Evolutionary conservation across 2,888 invertebrate species (phyloP), one percentile per base, ranked within the genome.

Genomic region (Limnephilus rhombicus): DNA sequence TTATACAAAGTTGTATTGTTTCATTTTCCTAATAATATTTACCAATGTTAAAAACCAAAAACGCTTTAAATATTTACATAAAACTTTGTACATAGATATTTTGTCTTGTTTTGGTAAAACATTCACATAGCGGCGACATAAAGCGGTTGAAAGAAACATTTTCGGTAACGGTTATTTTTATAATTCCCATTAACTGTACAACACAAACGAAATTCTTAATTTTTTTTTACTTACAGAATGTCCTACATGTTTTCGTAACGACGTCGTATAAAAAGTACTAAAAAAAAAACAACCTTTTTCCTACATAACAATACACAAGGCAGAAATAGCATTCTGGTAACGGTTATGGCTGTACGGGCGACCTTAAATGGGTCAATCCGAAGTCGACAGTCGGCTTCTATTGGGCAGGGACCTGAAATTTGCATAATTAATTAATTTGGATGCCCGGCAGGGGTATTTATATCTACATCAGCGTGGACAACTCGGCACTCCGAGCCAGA

Each of bases 361-460:
- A 68, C 68, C 68, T n/a, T 24, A 68, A 68, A 68, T 68, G 68
- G 68, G 68, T 68, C 68, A 68, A 68, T 68, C 68, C 24, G 68
- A 68, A 68, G 68, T 24, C 68, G 68, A 68, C 68, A 68, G 68
- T 24, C 24, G 68, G 24, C 24, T 68, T 68, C 68, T 24, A 68
- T 68, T 68, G 68, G 68, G 68, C 68, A n/a, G n/a, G n/a, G 9
- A 68, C 68, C 68, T 24, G 68, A 68, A 24, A 68, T 68, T 68
- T 68, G 68, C 68, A 68, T 68, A 68, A 68, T 68, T 68, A 68
- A 68, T 82, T 82, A 82, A 34, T 34, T 82, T 13, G 31, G 31
- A 82, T 31, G 31, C 82, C 82, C 31, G 29, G 82, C 82, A 31
- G 82, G 82, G 82, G 82, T 82, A 82, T 29, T 29, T 82, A 82